phyloP scores from a whole-genome alignment of 2,888 invertebrate species.

The Drosophila siamana region DNA sequence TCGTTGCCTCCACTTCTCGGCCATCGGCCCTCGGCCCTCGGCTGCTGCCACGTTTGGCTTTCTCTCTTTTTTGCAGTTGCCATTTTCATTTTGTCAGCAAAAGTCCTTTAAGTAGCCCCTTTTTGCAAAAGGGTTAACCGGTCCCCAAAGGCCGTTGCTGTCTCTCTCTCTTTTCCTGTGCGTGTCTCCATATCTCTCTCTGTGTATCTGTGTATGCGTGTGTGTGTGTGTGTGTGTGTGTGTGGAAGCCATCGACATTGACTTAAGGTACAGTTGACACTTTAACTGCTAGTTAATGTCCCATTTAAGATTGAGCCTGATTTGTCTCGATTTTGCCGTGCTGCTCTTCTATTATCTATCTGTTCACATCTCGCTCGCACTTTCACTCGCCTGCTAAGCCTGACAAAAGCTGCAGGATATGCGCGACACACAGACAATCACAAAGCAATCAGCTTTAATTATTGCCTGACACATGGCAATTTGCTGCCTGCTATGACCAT shows the following conservation, averaged over 20 bases:
- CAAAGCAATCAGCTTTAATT: constrained; percentile 1
- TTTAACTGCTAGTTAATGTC: constrained; percentile 69
- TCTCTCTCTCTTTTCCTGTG: constrained; percentile 20
- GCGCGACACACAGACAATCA: too few species aligned
- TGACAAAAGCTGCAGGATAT: not conserved
- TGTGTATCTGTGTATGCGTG: constrained; percentile 11
- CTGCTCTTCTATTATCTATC: not conserved
- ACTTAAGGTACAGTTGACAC: constrained; percentile 72
- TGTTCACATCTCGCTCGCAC: not conserved
- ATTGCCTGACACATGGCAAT: not conserved
- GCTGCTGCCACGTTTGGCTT: not conserved
- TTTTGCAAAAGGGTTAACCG: constrained; percentile 74
- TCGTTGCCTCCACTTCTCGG: constrained; percentile 25
- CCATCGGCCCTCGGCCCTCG: not conserved
- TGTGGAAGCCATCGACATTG: constrained; percentile 20
- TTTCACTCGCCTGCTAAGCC: not conserved
- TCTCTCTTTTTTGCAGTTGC: constrained; percentile 41
- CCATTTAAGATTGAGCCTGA: constrained; percentile 49
- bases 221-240: constrained; percentile 25
- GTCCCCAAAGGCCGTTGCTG: constrained; percentile 55
- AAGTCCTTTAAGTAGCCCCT: constrained; percentile 76
- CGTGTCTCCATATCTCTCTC: constrained; percentile 3
- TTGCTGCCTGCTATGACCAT: constrained; percentile 3
- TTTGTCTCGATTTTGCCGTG: constrained; percentile 17
- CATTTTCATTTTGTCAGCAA: constrained; percentile 76